These are phyloP conservation scores for Oophaga sylvatica DNA, from an alignment of 2,797 vertebrate species.

Conservation along the genomic window DNA sequence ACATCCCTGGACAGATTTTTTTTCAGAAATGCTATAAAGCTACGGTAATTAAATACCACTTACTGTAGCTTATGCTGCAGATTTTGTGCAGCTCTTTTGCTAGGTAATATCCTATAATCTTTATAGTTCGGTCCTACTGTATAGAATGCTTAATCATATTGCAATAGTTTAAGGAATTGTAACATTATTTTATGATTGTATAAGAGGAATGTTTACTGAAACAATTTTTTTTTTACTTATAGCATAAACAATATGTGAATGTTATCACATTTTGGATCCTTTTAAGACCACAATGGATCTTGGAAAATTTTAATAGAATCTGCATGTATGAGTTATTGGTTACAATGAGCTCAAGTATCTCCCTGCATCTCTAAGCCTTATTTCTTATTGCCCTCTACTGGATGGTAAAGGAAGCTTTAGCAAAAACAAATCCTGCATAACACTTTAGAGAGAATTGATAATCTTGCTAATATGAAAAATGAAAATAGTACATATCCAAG, in stretches of 20 bases:
- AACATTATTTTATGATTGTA: neutral
- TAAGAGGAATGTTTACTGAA: neutral
- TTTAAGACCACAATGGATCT: neutral
- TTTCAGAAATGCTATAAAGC: constrained; percentile 10
- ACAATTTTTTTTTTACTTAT: neutral
- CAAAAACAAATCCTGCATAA: neutral
- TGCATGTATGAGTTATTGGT: neutral
- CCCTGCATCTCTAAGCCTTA: neutral
- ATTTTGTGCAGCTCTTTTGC: neutral
- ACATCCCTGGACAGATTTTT: constrained; percentile 28
- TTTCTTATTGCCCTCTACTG: constrained; percentile 32
- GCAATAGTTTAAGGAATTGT: neutral
- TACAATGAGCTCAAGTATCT: neutral
- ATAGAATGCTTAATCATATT: neutral
- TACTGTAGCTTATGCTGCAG: neutral
- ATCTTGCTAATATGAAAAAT: neutral
- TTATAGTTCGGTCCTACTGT: neutral
- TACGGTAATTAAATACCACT: neutral
- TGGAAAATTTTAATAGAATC: neutral
- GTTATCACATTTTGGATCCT: neutral
- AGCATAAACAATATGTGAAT: neutral
- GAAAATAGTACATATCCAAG: neutral
- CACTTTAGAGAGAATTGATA: neutral
- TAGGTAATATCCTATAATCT: neutral
- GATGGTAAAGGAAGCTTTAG: neutral